Percentiles rank a stretch among this genome's conserved stretches.
These are phyloP conservation scores for Chorisops tibialis DNA, from an alignment of 2,888 invertebrate genomes.

Conservation along the genomic window DNA sequence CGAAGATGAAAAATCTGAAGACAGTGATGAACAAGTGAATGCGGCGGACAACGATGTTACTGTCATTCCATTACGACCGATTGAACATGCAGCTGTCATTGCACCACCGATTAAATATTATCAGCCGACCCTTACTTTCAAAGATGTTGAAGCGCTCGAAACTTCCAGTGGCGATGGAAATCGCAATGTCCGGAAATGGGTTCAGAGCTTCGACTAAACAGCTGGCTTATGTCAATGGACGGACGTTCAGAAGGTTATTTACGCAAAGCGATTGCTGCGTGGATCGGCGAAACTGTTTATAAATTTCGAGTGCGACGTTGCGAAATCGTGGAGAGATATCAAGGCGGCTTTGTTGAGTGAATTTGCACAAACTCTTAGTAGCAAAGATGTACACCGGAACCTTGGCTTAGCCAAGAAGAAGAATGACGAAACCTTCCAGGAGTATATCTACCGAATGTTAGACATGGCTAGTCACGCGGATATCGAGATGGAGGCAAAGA, in stretches of 20 bases:
- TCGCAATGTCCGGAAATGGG: slow-evolving; percentile 16
- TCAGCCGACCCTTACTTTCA: background rate
- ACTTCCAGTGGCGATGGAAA: slow-evolving; percentile 9
- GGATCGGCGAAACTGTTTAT: slow-evolving; percentile 6
- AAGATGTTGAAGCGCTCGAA: slow-evolving; percentile 16
- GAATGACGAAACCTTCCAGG: slow-evolving; percentile 12
- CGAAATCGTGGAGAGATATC: slow-evolving; percentile 3
- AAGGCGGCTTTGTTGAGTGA: slow-evolving; percentile 10
- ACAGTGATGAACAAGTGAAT: background rate
- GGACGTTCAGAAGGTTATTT: slow-evolving; percentile 16
- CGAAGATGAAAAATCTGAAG: background rate
- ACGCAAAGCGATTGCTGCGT: background rate
- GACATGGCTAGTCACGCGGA: slow-evolving; percentile 38
- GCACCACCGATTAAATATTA: background rate
- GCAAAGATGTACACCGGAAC: slow-evolving; percentile 11
- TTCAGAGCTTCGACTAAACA: slow-evolving; percentile 14
- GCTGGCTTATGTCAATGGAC: slow-evolving; percentile 6
- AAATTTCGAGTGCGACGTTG: background rate
- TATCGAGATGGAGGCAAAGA: slow-evolving; percentile 17
- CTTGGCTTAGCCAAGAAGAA: slow-evolving; percentile 13
- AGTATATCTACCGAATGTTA: slow-evolving; percentile 19
- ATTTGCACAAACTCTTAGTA: slow-evolving; percentile 18
- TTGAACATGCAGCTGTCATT: too few relatives aligned
- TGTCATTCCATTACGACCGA: too few relatives aligned
- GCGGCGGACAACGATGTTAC: background rate